A percentile compares a stretch with the other conserved stretches of the same genome.
These are phyloP conservation scores for Orthosia cruda DNA, from an alignment of 2,888 invertebrate genomes.

Conservation along the genomic window DNA sequence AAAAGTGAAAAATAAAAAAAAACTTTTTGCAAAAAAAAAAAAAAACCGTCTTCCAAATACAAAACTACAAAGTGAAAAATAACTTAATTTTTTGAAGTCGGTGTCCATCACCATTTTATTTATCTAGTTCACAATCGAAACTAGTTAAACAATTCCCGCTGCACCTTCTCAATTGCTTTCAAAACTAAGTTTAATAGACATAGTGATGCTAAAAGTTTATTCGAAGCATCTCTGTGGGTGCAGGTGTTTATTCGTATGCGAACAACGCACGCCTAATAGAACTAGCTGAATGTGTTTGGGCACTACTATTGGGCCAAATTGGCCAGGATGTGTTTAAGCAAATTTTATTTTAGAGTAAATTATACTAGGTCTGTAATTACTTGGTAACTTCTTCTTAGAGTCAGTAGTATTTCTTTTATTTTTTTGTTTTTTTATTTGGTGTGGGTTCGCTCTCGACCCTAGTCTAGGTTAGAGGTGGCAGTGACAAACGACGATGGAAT, in stretches of 20 bases:
- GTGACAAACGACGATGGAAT: too few relatives aligned
- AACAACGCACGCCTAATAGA: conserved; percentile 63
- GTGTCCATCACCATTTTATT: not conserved
- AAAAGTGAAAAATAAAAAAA: too few relatives aligned
- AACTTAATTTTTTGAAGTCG: too few relatives aligned
- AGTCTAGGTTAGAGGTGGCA: too few relatives aligned
- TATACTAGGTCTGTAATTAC: not conserved
- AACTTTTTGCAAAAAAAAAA: too few relatives aligned
- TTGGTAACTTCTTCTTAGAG: not conserved
- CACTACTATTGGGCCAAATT: conserved; percentile 47
- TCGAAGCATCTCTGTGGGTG: conserved; percentile 25
- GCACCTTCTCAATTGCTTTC: conserved; percentile 39
- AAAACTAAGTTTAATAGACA: conserved; percentile 40
- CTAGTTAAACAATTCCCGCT: conserved; percentile 14
- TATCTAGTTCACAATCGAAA: not conserved
- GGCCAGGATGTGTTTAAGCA: not conserved
- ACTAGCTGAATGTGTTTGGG: conserved; percentile 40
- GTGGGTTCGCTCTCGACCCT: too few relatives aligned
- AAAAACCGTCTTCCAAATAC: too few relatives aligned
- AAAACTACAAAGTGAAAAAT: too few relatives aligned
- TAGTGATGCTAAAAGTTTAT: conserved; percentile 50
- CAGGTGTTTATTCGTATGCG: conserved; percentile 65
- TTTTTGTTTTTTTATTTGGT: too few relatives aligned
- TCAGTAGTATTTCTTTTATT: too few relatives aligned
- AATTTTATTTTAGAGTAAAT: not conserved